Percentiles rank a stretch among this genome's conserved stretches.
Conservation (phyloP, 1,140 invertebrate species). For the Helicoverpa zea region DNA sequence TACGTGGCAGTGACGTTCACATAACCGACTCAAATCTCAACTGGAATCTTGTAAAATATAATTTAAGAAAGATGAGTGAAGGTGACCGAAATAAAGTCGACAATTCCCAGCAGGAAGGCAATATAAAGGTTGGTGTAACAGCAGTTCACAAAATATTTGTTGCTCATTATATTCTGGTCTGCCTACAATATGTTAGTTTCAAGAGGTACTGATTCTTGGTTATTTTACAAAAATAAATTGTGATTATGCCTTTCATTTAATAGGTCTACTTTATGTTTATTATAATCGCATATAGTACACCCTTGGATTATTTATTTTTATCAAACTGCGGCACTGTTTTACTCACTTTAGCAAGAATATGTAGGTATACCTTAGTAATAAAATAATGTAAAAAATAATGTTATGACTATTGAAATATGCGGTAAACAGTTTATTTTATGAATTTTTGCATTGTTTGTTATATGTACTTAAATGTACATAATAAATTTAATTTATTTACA, state of each 20-base stretch:
- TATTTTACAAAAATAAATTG: not conserved
- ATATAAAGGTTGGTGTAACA: slow-evolving; percentile 4
- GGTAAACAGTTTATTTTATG: not conserved
- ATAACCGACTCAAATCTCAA: not conserved
- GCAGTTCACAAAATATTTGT: not conserved
- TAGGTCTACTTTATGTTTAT: not conserved
- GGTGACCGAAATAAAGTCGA: slow-evolving; percentile 61
- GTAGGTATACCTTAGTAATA: not conserved
- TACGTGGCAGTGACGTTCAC: slow-evolving; percentile 79
- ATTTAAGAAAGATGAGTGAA: slow-evolving; percentile 67
- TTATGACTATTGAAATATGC: not conserved
- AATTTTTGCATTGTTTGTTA: too few species aligned
- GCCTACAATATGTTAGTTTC: slow-evolving; percentile 9
- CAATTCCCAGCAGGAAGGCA: not conserved
- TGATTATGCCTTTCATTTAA: not conserved
- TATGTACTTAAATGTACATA: too few species aligned
- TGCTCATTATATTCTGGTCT: not conserved
- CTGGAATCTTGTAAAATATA: slow-evolving; percentile 20
- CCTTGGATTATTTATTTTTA: too few species aligned
- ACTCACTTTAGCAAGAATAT: too few species aligned
- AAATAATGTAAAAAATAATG: not conserved
- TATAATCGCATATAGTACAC: not conserved
- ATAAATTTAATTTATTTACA: too few species aligned
- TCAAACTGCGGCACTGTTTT: too few species aligned
- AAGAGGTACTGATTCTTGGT: not conserved